Percentiles rank a stretch among this genome's conserved stretches.
These are phyloP conservation scores for Helleia helle DNA, from an alignment of 2,888 invertebrate genomes.

Conservation along the genomic window DNA sequence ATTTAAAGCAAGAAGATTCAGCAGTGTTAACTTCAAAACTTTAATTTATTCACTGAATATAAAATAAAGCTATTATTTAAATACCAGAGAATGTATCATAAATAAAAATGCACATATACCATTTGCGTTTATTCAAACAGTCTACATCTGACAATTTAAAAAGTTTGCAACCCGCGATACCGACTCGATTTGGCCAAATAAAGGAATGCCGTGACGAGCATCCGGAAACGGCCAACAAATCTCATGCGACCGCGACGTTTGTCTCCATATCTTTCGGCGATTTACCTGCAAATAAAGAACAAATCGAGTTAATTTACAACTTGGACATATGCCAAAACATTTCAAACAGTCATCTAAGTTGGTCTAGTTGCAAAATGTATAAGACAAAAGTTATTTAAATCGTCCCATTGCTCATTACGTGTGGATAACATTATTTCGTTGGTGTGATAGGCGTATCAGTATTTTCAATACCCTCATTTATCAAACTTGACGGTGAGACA, in stretches of 20 bases:
- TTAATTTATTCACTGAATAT: too few relatives aligned
- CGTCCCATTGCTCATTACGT: constrained; percentile 41
- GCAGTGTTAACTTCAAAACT: too few relatives aligned
- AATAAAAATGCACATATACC: constrained; percentile 2
- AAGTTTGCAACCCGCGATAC: constrained; percentile 16
- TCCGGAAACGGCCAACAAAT: constrained; percentile 30
- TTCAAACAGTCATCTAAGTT: constrained; percentile 65
- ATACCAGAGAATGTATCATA: neutral
- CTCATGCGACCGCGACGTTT: constrained; percentile 34
- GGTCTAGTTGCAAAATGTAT: constrained; percentile 59
- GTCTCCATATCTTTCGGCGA: constrained; percentile 52
- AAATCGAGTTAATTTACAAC: constrained; percentile 64
- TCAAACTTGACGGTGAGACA: constrained; percentile 65
- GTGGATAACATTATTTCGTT: neutral
- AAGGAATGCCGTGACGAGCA: constrained; percentile 25
- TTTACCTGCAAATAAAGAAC: constrained; percentile 71
- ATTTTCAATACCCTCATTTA: constrained; percentile 61
- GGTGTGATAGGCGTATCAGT: neutral
- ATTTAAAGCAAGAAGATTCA: too few relatives aligned
- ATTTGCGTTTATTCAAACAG: neutral
- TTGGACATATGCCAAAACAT: constrained; percentile 63
- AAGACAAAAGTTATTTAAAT: constrained; percentile 52
- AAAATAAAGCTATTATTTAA: too few relatives aligned
- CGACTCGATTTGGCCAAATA: constrained; percentile 20
- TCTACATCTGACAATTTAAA: constrained; percentile 1